phyloP scores from a whole-genome alignment of 2,797 vertebrate species.

The Antrozous pallidus region DNA sequence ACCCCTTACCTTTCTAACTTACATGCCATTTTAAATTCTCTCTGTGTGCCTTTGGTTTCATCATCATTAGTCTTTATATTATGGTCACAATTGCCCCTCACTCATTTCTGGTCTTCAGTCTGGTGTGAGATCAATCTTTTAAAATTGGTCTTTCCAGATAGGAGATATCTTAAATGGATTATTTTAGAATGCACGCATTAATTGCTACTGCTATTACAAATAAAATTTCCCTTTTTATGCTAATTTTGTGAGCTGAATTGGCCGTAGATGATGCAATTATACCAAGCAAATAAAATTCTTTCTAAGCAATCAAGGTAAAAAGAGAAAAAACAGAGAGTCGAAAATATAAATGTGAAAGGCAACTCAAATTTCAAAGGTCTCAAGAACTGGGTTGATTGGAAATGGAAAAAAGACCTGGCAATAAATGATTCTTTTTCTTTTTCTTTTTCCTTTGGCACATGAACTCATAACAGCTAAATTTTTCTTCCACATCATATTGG shows the following conservation, averaged over 20 bases:
- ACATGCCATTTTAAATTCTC: not conserved
- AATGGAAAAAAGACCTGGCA: not conserved
- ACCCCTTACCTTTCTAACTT: not conserved
- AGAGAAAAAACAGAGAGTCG: not conserved
- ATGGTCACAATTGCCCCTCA: not conserved
- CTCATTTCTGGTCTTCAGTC: slow-evolving; percentile 35
- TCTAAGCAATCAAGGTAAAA: slow-evolving; percentile 30
- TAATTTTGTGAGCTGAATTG: not conserved
- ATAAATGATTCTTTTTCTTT: not conserved
- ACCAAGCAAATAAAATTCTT: slow-evolving; percentile 48
- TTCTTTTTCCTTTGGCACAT: not conserved
- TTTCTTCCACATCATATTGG: not conserved
- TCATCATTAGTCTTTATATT: slow-evolving; percentile 1
- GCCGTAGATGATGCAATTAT: slow-evolving; percentile 53
- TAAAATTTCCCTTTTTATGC: slow-evolving; percentile 37
- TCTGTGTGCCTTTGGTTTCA: not conserved
- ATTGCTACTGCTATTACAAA: slow-evolving; percentile 37
- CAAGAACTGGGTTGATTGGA: not conserved
- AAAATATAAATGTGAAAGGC: not conserved
- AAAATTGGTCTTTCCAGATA: slow-evolving; percentile 46
- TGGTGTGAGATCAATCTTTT: slow-evolving; percentile 29
- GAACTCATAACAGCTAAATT: not conserved
- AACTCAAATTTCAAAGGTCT: slow-evolving; percentile 14
- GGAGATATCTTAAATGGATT: slow-evolving; percentile 16
- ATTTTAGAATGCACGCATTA: slow-evolving; percentile 51